Evolutionary conservation across 2,797 vertebrate genomes (phyloP).

Genomic region (Mormyrops attenuatus): DNA sequence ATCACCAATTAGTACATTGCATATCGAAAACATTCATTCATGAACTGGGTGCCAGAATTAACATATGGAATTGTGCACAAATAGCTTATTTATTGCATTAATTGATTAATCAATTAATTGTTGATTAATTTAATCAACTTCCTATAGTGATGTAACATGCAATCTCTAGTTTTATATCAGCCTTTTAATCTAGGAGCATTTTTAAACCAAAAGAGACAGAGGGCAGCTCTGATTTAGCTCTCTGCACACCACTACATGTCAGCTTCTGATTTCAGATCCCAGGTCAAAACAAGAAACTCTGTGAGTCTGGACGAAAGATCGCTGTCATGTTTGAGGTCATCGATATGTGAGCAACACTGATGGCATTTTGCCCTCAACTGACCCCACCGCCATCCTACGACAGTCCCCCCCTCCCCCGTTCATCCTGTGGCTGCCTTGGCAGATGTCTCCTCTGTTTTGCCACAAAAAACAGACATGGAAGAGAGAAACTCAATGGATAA

Average conservation of each 20-base stretch:
- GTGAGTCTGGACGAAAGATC: background rate
- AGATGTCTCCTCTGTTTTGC: slow-evolving; percentile 8
- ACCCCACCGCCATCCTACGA: background rate
- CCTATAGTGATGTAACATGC: slow-evolving; percentile 49
- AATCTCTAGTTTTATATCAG: slow-evolving; percentile 54
- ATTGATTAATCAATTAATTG: slow-evolving; percentile 31
- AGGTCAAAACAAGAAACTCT: background rate
- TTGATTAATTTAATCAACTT: slow-evolving; percentile 48
- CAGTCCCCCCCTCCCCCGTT: background rate
- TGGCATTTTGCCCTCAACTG: background rate
- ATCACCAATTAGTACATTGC: background rate
- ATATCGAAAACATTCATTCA: slow-evolving; percentile 30
- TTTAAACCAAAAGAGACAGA: background rate
- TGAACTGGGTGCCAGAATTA: background rate
- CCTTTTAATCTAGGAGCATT: slow-evolving; percentile 52
- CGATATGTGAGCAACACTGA: background rate
- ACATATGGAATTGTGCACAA: slow-evolving; percentile 35
- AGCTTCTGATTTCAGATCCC: background rate
- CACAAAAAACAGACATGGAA: slow-evolving; percentile 3
- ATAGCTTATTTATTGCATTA: slow-evolving; percentile 45
- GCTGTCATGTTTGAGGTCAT: background rate
- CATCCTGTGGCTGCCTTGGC: background rate
- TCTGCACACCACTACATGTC: background rate
- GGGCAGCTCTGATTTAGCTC: background rate
- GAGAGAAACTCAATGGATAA: slow-evolving; percentile 32